These are phyloP conservation scores for Epicampocera succincta DNA, from an alignment of 2,888 invertebrate species.

Conservation along the genomic window DNA sequence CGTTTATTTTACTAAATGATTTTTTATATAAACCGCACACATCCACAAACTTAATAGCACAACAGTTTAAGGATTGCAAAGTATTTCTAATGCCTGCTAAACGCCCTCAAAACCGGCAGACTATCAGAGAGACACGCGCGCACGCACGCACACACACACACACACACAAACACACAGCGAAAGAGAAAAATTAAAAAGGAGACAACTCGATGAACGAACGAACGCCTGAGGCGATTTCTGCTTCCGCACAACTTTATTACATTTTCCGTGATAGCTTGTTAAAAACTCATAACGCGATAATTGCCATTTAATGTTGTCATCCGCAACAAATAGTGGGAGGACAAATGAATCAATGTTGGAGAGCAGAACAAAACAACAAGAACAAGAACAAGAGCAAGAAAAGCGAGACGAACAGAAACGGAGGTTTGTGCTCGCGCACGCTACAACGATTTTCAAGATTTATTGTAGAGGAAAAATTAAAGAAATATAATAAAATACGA, in stretches of 20 bases:
- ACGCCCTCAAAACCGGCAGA: conserved; percentile 8
- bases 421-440: neutral
- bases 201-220: conserved; percentile 44
- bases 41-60: conserved; percentile 3
- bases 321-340: conserved; percentile 53
- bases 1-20: conserved; percentile 25
- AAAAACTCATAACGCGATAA: conserved; percentile 70
- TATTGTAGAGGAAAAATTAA: neutral
- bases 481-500: conserved; percentile 1
- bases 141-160: conserved; percentile 14
- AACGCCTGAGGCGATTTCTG: conserved; percentile 53
- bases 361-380: neutral
- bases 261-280: conserved; percentile 64
- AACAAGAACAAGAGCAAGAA: neutral
- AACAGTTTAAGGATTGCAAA: conserved; percentile 31
- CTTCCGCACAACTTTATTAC: conserved; percentile 61
- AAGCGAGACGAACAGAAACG: neutral
- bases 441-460: too few species aligned
- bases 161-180: conserved; percentile 9
- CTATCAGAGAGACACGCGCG: neutral
- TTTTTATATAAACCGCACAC: conserved; percentile 10
- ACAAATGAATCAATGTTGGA: conserved; percentile 47
- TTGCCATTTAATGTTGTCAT: conserved; percentile 70
- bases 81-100: conserved; percentile 37
- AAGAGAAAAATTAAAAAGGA: conserved; percentile 9